Evolutionary conservation across 2,888 invertebrate species (phyloP).

Genomic region (Athalia circularis): DNA sequence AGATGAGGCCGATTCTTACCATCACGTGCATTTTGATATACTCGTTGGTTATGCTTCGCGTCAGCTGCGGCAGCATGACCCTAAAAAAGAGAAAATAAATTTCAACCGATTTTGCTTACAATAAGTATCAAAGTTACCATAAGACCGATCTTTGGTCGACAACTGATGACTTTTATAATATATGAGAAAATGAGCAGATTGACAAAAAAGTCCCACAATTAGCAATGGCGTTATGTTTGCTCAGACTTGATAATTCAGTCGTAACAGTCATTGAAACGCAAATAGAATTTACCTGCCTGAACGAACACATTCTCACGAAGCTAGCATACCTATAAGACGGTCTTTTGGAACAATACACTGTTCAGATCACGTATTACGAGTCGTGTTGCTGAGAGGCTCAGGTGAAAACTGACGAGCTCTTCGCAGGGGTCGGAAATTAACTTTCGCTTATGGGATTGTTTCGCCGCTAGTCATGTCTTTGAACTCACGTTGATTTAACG

Average conservation of each 20-base stretch:
- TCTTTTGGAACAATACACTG: background rate
- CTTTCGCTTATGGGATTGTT: conserved; percentile 33
- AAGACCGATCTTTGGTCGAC: too few relatives aligned
- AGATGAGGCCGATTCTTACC: background rate
- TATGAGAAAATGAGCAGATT: too few relatives aligned
- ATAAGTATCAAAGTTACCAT: too few relatives aligned
- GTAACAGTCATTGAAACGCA: background rate
- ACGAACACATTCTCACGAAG: too few relatives aligned
- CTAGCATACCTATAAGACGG: too few relatives aligned
- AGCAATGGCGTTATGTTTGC: background rate
- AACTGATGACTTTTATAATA: too few relatives aligned
- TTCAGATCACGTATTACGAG: conserved; percentile 24
- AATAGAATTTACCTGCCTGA: background rate
- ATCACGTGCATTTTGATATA: background rate
- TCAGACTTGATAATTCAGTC: background rate
- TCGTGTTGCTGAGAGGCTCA: background rate
- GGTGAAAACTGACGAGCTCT: conserved; percentile 19
- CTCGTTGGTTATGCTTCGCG: background rate
- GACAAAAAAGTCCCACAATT: background rate
- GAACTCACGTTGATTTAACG: conserved; percentile 34
- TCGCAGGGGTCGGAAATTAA: conserved; percentile 29
- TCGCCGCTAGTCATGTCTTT: conserved; percentile 22
- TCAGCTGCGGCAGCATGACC: background rate
- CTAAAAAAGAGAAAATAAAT: background rate
- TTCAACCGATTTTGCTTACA: too few relatives aligned